Evolutionary conservation across 2,113 vertebrate genomes (phyloP), one percentile per base, ranked within the genome.

Genomic region (Larimichthys crocea): DNA sequence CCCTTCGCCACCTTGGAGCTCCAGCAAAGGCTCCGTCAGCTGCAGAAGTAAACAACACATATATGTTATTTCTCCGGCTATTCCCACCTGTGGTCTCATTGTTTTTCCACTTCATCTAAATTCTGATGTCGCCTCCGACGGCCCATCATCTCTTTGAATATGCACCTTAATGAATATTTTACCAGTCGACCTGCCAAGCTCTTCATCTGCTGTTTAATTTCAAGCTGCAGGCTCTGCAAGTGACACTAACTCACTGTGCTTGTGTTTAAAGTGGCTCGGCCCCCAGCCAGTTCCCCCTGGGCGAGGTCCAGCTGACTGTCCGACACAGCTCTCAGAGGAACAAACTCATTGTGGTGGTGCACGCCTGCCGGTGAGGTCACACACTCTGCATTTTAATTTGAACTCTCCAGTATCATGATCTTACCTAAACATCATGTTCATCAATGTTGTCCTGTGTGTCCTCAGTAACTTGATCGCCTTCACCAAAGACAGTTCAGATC

Each of bases 251-350:
- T 72, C 31, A 66, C 76, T 89, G 26, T 87, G 57, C 3, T 40
- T 93, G 74, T 93, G 60, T 86, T 90, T 88, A 22, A 90, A 99
- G 98, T 11, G 97, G 98, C 81, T 96, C 95, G 3, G 95, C 95
- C 6, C 83, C 96, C 68, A 95, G 95, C 3, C 97, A 97, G 76
- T 97, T 94, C 85, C 97, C 97, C 0, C 89, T 99, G 83, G 98
- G 98, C 17, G 97, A 99, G 93, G 94, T 99, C 86, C 98, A 99
- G 89, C 93, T 99, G 80, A 99, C 98, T 0, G 89, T 99, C 74
- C 96, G 98, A 66, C 97, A 99, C 85, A 99, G 97, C 86, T 96
- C 96, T 19, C 98, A 99, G 90, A 96, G 98, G 88, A 99, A 99
- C 93, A 98, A 97, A 85, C 96, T 99, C 50, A 97, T 99, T 49